phyloP scores from a whole-genome alignment of 2,113 vertebrate species.

The Felis chaus region DNA sequence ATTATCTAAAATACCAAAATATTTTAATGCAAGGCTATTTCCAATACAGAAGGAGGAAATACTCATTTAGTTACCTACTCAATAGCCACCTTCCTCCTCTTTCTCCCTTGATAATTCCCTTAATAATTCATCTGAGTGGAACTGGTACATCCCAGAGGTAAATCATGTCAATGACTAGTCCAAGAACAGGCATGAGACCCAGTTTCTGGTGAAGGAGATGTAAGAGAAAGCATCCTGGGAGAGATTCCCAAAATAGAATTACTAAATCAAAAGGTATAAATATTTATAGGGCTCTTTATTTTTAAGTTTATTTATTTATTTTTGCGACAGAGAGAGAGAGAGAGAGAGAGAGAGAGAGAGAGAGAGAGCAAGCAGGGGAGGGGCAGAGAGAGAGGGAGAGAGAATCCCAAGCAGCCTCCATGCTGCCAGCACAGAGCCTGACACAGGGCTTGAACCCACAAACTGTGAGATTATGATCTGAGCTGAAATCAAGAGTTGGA shows the following conservation, averaged over 20 bases:
- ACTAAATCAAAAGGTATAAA: constrained; percentile 26
- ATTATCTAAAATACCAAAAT: constrained; percentile 31
- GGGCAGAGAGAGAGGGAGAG: too few species aligned
- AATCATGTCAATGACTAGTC: not conserved
- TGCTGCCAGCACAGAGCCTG: too few species aligned
- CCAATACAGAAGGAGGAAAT: not conserved
- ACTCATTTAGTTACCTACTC: not conserved
- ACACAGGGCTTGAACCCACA: too few species aligned
- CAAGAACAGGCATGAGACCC: not conserved
- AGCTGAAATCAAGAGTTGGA: too few species aligned
- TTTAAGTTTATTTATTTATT: too few species aligned
- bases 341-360: too few species aligned
- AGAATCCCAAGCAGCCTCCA: too few species aligned
- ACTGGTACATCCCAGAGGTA: not conserved
- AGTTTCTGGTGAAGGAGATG: not conserved
- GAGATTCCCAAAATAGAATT: constrained; percentile 3
- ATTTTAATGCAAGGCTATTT: constrained; percentile 19
- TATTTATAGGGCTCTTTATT: not conserved
- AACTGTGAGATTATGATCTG: too few species aligned
- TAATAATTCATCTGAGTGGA: not conserved
- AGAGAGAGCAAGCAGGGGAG: too few species aligned
- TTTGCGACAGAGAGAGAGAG: too few species aligned
- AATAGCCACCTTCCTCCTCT: not conserved
- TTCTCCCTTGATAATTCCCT: not conserved
- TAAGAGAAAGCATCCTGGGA: not conserved